Evolutionary conservation across 30 jellyfish, hydroid and myxozoan genomes (phyloP).

Genomic region (Turritopsis rubra): DNA sequence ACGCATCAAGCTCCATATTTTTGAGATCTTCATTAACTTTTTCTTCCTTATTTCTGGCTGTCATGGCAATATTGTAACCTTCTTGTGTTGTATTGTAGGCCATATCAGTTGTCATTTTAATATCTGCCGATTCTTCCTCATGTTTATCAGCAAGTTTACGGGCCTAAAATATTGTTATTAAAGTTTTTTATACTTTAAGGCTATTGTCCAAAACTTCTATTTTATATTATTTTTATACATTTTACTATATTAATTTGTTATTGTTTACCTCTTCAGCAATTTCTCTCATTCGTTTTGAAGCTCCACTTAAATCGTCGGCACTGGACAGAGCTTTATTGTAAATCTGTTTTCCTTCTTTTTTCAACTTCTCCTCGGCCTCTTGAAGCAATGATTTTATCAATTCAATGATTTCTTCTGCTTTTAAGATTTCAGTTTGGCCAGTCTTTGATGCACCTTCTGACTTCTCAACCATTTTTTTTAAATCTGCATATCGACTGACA

Average conservation of each 20-base stretch:
- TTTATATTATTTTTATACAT: neutral
- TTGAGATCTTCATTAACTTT: constrained; percentile 34
- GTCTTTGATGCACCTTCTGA: constrained; percentile 45
- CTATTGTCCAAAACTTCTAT: neutral
- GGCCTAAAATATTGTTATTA: constrained; percentile 48
- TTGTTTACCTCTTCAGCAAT: constrained; percentile 87
- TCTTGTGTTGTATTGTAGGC: constrained; percentile 51
- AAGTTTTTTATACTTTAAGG: neutral
- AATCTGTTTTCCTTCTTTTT: constrained; percentile 36
- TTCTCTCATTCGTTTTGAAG: constrained; percentile 67
- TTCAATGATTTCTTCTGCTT: constrained; percentile 75
- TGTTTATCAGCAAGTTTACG: constrained; percentile 77
- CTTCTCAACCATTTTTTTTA: constrained; percentile 30
- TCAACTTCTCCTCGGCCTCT: constrained; percentile 49
- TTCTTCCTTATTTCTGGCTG: constrained; percentile 59
- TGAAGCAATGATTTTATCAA: constrained; percentile 46
- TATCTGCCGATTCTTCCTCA: constrained; percentile 57
- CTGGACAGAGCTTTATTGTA: constrained; percentile 35
- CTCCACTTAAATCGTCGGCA: constrained; percentile 56
- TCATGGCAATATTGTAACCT: constrained; percentile 60
- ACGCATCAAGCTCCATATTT: constrained; percentile 39
- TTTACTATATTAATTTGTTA: neutral
- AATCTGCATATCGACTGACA: constrained; percentile 27
- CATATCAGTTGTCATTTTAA: constrained; percentile 44
- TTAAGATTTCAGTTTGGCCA: constrained; percentile 45